Conservation (phyloP, 2,797 vertebrate genomes). For the Lepilemur septentrionalis region DNA sequence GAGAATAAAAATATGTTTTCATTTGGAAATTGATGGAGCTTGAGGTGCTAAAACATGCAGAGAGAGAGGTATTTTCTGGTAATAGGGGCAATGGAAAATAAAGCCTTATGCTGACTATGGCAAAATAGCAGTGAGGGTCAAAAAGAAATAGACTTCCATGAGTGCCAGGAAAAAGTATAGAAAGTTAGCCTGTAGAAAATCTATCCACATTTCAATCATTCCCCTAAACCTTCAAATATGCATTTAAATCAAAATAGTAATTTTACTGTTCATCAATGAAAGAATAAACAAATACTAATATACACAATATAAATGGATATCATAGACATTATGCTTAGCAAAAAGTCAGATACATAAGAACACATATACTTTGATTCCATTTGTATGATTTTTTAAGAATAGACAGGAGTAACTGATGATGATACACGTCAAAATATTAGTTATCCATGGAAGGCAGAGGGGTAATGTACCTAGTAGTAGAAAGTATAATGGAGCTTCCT, state of each 20-base stretch:
- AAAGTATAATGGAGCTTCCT: background rate
- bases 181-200: background rate
- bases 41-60: background rate
- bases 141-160: background rate
- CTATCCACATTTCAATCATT: background rate
- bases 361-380: background rate
- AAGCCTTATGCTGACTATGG: background rate
- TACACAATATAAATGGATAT: background rate
- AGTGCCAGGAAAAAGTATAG: background rate
- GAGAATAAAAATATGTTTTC: constrained; percentile 31
- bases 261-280: background rate
- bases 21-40: constrained; percentile 38
- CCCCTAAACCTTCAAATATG: background rate
- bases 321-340: background rate
- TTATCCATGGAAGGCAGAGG: rapidly evolving
- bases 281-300: background rate
- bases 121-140: background rate
- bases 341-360: background rate
- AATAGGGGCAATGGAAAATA: background rate
- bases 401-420: background rate
- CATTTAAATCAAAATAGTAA: background rate
- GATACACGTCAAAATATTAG: background rate
- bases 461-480: rapidly evolving
- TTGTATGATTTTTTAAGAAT: background rate
- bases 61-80: background rate